Evolutionary conservation across 2,797 vertebrate genomes (phyloP).

Genomic region (Hozukius guyotensis): DNA sequence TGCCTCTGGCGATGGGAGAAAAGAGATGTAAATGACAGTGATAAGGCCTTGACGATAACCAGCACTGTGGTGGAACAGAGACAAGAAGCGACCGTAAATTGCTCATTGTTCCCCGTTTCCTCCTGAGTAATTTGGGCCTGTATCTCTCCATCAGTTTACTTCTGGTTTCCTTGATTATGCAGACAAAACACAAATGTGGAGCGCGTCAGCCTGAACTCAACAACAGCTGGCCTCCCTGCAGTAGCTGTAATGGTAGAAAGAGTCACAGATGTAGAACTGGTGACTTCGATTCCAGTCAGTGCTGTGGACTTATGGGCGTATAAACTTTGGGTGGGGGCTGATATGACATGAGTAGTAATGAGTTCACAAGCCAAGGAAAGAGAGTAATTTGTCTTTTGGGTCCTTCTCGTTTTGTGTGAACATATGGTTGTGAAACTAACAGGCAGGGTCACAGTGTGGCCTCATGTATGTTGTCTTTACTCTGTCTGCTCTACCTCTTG

Average conservation of each 20-base stretch:
- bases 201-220: constrained; percentile 27
- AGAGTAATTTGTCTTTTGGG: constrained; percentile 1
- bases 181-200: constrained; percentile 84
- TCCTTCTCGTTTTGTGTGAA: neutral
- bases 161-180: constrained; percentile 85
- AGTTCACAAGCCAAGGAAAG: constrained; percentile 3
- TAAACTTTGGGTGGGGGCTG: constrained; percentile 20
- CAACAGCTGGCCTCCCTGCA: constrained; percentile 54
- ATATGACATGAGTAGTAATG: constrained; percentile 31
- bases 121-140: constrained; percentile 74
- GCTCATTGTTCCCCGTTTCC: constrained; percentile 84
- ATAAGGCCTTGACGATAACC: constrained; percentile 54
- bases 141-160: constrained; percentile 83
- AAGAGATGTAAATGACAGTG: constrained; percentile 67
- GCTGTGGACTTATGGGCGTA: constrained; percentile 11
- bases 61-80: constrained; percentile 40
- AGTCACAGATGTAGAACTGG: constrained; percentile 10
- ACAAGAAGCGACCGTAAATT: constrained; percentile 65
- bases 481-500: neutral
- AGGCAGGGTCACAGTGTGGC: neutral
- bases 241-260: constrained; percentile 8
- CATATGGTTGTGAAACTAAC: constrained; percentile 1
- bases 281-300: constrained; percentile 44
- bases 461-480: constrained; percentile 2
- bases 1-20: constrained; percentile 28